Evolutionary conservation across 2,113 vertebrate genomes (phyloP), one percentile per base, ranked within the genome.

Genomic region (Cervus canadensis): DNA sequence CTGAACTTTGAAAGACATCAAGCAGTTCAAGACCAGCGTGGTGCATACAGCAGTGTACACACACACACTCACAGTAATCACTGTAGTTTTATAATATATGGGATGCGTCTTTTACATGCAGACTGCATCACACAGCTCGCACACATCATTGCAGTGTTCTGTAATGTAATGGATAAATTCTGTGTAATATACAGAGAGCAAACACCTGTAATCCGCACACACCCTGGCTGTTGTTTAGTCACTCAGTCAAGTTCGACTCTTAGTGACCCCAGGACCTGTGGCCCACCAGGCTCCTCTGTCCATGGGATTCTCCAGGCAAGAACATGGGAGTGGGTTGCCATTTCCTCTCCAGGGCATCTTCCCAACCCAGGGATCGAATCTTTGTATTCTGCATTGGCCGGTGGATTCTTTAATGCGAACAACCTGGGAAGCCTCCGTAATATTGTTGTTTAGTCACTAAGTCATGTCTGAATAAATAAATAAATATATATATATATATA

Each of bases 171-270:
- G 52, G 2, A 10, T 15, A 6, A 11, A 5, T 3, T 40, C 81
- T 5, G 1, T 0, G 15, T 3, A 1, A 21, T 0, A 0, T 1
- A 15, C n/a, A 2, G 11, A 25, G 33, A 25, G n/a, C 23, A 5
- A 7, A 5, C 1, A 1, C 1, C 67, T 25, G 30, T 14, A 23
- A 6, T 14, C 79, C 12, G 48, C 23, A 43, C 3, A 76, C 71
- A 14, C 6, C 14, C 36, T 0, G 2, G 6, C 1, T 26, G 23
- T 23, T 4, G 23, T 15, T 7, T 15, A 25, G 36, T 2, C 36
- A 7, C 6, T 76, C 36, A 7, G 12, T 14, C 40, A 4, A 43
- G 21, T 15, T 8, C 1, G 1, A 43, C 40, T 26, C 23, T 26
- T 26, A 7, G 71, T 14, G 36, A 14, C 36, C 36, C 71, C 71